phyloP scores from a whole-genome alignment of 2,888 invertebrate species.

The Drosophila robusta region DNA sequence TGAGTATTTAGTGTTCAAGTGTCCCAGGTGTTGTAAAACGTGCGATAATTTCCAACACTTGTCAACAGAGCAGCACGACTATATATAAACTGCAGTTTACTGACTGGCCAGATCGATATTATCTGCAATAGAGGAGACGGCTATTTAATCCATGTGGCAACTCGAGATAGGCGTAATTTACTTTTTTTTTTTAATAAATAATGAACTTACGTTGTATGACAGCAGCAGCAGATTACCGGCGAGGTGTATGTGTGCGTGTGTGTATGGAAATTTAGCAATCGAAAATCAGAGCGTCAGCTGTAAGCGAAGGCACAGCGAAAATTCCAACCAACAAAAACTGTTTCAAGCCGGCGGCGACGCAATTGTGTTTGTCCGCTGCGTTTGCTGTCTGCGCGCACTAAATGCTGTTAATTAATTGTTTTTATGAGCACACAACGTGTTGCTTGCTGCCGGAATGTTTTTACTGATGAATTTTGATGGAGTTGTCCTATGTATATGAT shows the following conservation, averaged over 20 bases:
- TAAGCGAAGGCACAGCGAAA: conserved; percentile 19
- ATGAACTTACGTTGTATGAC: conserved; percentile 36
- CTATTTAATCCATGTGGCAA: conserved; percentile 41
- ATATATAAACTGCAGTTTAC: conserved; percentile 27
- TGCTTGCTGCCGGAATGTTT: conserved; percentile 71
- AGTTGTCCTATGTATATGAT: conserved; percentile 35
- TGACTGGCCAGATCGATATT: conserved; percentile 63
- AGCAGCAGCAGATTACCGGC: conserved; percentile 19
- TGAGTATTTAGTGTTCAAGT: conserved; percentile 24
- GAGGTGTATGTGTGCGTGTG: conserved; percentile 1
- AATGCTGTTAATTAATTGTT: conserved; percentile 44
- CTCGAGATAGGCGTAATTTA: conserved; percentile 11
- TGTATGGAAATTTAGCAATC: conserved; percentile 39
- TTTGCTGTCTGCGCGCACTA: conserved; percentile 37
- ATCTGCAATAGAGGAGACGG: conserved; percentile 35
- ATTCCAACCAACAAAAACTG: conserved; percentile 45
- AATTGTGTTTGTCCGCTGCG: conserved; percentile 45
- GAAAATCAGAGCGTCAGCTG: conserved; percentile 36
- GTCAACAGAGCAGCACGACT: conserved; percentile 54
- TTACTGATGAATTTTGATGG: conserved; percentile 65
- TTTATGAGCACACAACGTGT: conserved; percentile 60
- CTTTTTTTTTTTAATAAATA: conserved; percentile 5
- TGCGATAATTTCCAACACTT: conserved; percentile 40
- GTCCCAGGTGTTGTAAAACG: conserved; percentile 46
- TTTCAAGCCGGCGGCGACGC: conserved; percentile 55